Evolutionary conservation across 2,888 invertebrate species (phyloP), one percentile per base, ranked within the genome.

Genomic region (Physocephala rufipes): DNA sequence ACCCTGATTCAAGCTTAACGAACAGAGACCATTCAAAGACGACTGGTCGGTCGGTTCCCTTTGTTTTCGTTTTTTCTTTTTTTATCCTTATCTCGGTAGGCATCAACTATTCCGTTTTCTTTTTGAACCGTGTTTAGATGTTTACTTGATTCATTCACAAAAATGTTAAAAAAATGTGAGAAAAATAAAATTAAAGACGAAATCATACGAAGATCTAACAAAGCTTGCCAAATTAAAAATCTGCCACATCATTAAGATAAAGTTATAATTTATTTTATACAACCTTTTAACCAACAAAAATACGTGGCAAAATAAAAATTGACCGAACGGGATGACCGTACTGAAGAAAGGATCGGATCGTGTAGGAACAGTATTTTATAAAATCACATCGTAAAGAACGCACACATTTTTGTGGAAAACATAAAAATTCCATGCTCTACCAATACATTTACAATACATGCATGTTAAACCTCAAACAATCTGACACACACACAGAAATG

Each of bases 171-270:
- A n/a, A n/a, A 62, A 19, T 45, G 45, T 19, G 43, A 61, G 28
- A 61, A 15, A 13, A 61, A n/a, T 28, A 64, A 64, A 26, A 47
- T 28, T 49, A 36, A 66, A 36, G 55, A 55, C 13, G 28, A 58
- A 47, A 67, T 36, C 36, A n/a, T 15, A 61, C 30, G 30, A 61
- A 59, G 24, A 62, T 68, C 62, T 68, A 62, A 68, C 68, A 51
- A 62, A 68, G 51, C 51, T 62, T 68, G 66, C 71, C 79, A 82
- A 82, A 82, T 82, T 81, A 82, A 82, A 83, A 82, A 81, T 78
- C 82, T 80, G 82, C 76, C 82, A 82, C 82, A 83, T 83, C 83
- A 81, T 83, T 83, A 81, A 83, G 83, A 82, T 82, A 81, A 82
- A 82, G 78, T 82, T 80, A 81, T 82, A 81, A 82, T 81, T 81